These are phyloP conservation scores for Unio pictorum DNA, from an alignment of 2,888 invertebrate genomes.

Conservation along the genomic window DNA sequence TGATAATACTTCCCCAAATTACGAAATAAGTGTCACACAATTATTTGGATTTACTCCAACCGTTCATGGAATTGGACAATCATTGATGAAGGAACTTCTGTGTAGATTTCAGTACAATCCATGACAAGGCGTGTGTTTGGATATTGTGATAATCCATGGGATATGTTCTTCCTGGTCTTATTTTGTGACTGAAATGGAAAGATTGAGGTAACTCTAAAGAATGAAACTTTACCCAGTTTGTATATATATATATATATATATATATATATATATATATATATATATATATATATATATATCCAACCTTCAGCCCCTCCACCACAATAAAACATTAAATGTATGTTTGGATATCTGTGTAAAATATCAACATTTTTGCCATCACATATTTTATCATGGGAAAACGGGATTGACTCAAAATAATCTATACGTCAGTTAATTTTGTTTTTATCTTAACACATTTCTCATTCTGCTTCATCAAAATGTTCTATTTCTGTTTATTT, in stretches of 20 bases:
- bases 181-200: constrained; percentile 14
- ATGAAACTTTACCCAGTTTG: constrained; percentile 23
- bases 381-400: constrained; percentile 3
- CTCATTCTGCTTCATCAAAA: too few species aligned
- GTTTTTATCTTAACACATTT: not conserved
- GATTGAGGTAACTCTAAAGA: constrained; percentile 7
- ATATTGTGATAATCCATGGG: constrained; percentile 10
- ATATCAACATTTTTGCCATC: constrained; percentile 7
- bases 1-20: constrained; percentile 34
- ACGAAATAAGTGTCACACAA: constrained; percentile 29
- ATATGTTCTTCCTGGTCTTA: constrained; percentile 10
- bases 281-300: constrained; percentile 16
- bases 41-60: constrained; percentile 34
- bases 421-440: not conserved
- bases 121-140: constrained; percentile 17
- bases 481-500: too few species aligned
- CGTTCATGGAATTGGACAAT: constrained; percentile 5
- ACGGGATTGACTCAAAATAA: not conserved
- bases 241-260: constrained; percentile 8
- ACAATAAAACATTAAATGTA: constrained; percentile 15
- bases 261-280: constrained; percentile 1
- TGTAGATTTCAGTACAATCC: constrained; percentile 19
- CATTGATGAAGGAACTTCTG: constrained; percentile 19
- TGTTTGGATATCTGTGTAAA: constrained; percentile 11
- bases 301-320: constrained; percentile 21